These are phyloP conservation scores for Lutjanus argentimaculatus DNA, from an alignment of 2,797 vertebrate genomes.

Conservation along the genomic window DNA sequence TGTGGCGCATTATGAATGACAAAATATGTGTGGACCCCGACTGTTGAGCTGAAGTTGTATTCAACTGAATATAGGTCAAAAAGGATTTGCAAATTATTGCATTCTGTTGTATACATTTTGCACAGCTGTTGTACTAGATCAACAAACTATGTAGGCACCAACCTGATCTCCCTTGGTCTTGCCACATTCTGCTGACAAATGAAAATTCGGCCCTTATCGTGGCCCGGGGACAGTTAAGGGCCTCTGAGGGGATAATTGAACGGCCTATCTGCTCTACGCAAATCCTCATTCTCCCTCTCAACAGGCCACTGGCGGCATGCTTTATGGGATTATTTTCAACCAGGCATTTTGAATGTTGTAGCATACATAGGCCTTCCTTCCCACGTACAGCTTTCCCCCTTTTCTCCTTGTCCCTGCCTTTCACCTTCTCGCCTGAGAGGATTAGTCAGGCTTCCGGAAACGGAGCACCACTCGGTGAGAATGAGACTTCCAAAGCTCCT, in stretches of 20 bases:
- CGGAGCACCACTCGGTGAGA: constrained; percentile 69
- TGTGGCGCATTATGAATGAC: too few species aligned
- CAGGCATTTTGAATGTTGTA: constrained; percentile 80
- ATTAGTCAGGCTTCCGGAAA: constrained; percentile 85
- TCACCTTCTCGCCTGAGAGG: constrained; percentile 83
- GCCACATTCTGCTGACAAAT: constrained; percentile 54
- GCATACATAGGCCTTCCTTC: constrained; percentile 72
- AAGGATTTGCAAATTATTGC: too few species aligned
- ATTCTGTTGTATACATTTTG: too few species aligned
- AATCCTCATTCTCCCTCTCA: constrained; percentile 80
- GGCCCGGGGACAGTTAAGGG: constrained; percentile 56
- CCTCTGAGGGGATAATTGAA: constrained; percentile 70
- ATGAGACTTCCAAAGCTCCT: constrained; percentile 72
- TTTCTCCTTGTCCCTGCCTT: constrained; percentile 78
- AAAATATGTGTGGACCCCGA: too few species aligned
- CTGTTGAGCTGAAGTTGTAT: too few species aligned
- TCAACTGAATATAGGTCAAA: too few species aligned
- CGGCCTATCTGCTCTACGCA: constrained; percentile 66
- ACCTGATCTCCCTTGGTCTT: constrained; percentile 29
- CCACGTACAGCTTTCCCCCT: constrained; percentile 55
- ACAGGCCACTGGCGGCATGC: constrained; percentile 73
- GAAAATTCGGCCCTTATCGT: constrained; percentile 60
- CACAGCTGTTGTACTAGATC: constrained; percentile 15
- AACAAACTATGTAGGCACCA: constrained; percentile 5
- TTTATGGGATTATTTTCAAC: constrained; percentile 84